Evolutionary conservation across 2,797 vertebrate genomes (phyloP), one percentile per base, ranked within the genome.

Genomic region (Channa striata): DNA sequence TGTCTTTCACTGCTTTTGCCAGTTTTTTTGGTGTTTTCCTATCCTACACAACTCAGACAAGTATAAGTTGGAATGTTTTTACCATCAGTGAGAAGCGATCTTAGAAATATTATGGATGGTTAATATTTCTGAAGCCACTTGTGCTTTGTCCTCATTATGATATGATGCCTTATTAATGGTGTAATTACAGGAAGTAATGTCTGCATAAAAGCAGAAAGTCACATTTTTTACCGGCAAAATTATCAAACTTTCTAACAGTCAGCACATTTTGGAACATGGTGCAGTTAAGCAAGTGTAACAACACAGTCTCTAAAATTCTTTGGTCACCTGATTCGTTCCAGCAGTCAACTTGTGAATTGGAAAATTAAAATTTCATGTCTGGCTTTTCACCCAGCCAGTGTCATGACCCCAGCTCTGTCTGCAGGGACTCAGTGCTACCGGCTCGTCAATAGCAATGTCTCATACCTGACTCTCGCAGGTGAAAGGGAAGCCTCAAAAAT

Each of bases 361-460:
- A 46, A 79, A 76, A 79, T 78, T 23, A 76, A 85, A 73, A 51
- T 77, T 87, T 86, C 34, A 74, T 82, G 70, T 69, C 2, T 10
- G 37, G 1, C 51, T 74, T 53, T 21, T 67, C 66, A 61, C 50
- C 54, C 65, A 43, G 69, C 16, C 65, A 1, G 36, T 52, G 33
- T 67, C 51, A 19, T 50, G 77, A 80, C 75, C 81, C 11, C 37
- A 0, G 68, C 59, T 21, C 16, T 17, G 49, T 68, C 71, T 50
- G 64, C 64, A 20, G 62, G 62, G 59, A 68, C 53, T 74, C 2
- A 0, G 11, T 16, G 59, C 62, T 77, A 23, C 53, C 63, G 17
- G 68, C 77, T 79, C 87, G 75, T 85, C 80, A 78, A 72, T 80
- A 83, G 37, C 56, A 33, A 78, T 72, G 77, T 80, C 57, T 60